Base-by-base conservation (phyloP, 2,797 vertebrate species). In the Hoplostethus atlanticus region DNA sequence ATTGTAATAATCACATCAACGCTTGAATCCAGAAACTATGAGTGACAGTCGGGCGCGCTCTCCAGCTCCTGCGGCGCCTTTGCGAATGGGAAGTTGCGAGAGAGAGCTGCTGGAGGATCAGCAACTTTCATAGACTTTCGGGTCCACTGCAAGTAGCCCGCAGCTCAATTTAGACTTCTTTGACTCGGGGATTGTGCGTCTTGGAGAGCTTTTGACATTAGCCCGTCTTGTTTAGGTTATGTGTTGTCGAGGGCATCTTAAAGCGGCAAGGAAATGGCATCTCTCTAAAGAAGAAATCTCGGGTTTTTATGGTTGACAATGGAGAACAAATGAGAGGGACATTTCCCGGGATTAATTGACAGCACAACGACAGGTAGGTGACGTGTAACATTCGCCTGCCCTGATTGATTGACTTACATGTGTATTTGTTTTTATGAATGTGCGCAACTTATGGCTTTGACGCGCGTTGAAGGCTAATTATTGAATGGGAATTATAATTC, bases 301-400 rank as follows among this genome's bases (percentile, higher is more conserved):
- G 80, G 87, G n/a, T 79, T 87, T 89, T 89, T 84, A 80, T 85
- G 88, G 77, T 75, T 91, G 87, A 88, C 84, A 88, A 92, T 94
- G 94, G 94, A 94, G 88, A 91, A 87, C 91, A 93, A 92, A 94
- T 95, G 93, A 95, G 86, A 90, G 79, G 87, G 83, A 82, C 86
- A 77, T 75, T 90, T 84, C 81, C 71, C 82, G 75, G 91, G 93
- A 93, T 93, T 93, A 88, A 93, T 28, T 92, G 91, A 94, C 82
- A 88, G 87, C 91, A 84, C 91, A 87, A 81, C 93, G 89, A 89
- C 92, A 95, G 95, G 95, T 95, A 94, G 69, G 88, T 21, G n/a
- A 34, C 47, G 2, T 38, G 4, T 38, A 38, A 38, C 9, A 36
- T 6, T 36, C 34, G 34, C 34, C 34, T 36, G 10, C 12, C n/a